Evolutionary conservation across 2,797 vertebrate species (phyloP).

Genomic region (Poecilia wingei): DNA sequence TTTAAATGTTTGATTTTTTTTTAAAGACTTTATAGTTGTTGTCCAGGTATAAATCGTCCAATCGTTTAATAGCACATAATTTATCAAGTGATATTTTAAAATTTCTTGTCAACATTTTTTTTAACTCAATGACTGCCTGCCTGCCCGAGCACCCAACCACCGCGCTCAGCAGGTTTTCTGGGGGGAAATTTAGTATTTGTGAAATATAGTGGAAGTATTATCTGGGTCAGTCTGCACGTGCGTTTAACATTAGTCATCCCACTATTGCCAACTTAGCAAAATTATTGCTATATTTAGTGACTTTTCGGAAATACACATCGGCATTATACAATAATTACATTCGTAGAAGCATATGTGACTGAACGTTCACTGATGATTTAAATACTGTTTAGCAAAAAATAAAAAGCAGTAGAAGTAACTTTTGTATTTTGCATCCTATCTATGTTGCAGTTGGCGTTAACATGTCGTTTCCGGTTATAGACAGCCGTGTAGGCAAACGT

Average conservation of each 20-base stretch:
- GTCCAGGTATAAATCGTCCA: no score
- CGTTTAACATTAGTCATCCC: no score
- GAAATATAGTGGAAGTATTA: not conserved
- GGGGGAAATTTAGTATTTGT: not conserved
- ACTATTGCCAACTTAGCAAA: not conserved
- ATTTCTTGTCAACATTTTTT: no score
- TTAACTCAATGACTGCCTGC: no score
- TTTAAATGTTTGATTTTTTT: no score
- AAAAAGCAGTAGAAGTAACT: not conserved
- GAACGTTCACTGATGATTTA: not conserved
- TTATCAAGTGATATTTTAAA: no score
- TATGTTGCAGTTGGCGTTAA: not conserved
- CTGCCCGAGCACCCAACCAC: no score
- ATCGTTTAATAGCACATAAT: no score
- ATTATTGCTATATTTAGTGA: no score
- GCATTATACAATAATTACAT: not conserved
- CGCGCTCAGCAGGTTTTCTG: no score
- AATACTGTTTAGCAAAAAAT: not conserved
- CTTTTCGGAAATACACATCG: no score
- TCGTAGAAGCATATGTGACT: not conserved
- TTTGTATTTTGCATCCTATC: not conserved
- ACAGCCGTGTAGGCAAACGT: not conserved
- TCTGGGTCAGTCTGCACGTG: not conserved
- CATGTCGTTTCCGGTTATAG: not conserved
- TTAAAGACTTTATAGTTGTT: no score